phyloP scores from a whole-genome alignment of 1,140 invertebrate species.

The Lepidurus apus region DNA sequence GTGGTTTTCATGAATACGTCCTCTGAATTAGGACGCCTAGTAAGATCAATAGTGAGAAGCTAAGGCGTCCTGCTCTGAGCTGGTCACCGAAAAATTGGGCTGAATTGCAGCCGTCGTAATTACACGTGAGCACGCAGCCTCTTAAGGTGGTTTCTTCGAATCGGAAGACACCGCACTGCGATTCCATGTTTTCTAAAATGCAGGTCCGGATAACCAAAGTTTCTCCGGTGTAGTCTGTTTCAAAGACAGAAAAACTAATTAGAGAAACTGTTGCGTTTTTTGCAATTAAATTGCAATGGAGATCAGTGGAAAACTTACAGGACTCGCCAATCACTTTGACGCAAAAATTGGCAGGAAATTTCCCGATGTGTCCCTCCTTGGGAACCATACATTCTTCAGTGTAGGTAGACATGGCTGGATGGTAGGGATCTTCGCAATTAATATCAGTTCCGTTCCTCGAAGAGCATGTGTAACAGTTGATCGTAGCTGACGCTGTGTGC shows the following conservation, averaged over 20 bases:
- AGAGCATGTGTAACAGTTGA: slow-evolving; percentile 57
- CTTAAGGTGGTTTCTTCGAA: slow-evolving; percentile 48
- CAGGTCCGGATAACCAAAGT: slow-evolving; percentile 51
- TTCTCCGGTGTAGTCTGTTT: slow-evolving; percentile 41
- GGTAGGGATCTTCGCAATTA: slow-evolving; percentile 56
- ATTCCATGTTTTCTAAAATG: slow-evolving; percentile 54
- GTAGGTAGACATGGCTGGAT: slow-evolving; percentile 48
- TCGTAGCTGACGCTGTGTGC: slow-evolving; percentile 40
- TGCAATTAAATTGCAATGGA: neutral
- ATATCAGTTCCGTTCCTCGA: slow-evolving; percentile 52
- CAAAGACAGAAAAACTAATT: slow-evolving; percentile 24
- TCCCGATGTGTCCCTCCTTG: slow-evolving; percentile 51
- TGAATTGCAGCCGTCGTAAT: slow-evolving; percentile 43
- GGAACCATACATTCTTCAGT: slow-evolving; percentile 52
- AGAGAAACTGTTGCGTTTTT: neutral
- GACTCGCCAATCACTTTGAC: slow-evolving; percentile 53
- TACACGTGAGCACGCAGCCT: slow-evolving; percentile 55
- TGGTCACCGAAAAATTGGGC: slow-evolving; percentile 26
- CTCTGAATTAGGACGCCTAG: neutral
- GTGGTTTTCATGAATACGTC: neutral
- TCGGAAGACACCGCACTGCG: slow-evolving; percentile 51
- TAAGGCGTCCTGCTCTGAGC: neutral
- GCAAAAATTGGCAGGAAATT: slow-evolving; percentile 57
- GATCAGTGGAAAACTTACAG: slow-evolving; percentile 42
- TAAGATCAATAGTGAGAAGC: neutral